phyloP scores from a whole-genome alignment of 37 sponge, comb jelly and placozoan genomes.

The Sycon ciliatum region DNA sequence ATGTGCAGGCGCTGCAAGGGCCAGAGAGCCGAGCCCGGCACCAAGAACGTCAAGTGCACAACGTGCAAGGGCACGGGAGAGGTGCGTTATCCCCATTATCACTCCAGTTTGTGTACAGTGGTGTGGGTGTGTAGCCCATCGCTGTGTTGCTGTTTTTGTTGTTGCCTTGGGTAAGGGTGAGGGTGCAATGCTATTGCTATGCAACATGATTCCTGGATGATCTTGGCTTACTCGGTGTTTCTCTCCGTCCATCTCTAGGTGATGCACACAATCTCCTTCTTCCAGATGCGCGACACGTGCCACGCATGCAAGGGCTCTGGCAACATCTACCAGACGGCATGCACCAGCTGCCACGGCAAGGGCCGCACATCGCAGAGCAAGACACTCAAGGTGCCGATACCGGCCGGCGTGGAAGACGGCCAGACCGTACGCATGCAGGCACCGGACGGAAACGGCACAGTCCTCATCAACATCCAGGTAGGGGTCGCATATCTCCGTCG shows the following conservation, averaged over 20 bases:
- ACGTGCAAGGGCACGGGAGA: conserved; percentile 68
- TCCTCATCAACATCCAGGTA: too few species aligned
- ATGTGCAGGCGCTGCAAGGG: conserved; percentile 67
- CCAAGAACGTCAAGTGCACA: conserved; percentile 50
- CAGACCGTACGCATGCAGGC: too few species aligned
- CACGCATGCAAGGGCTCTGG: conserved; percentile 63
- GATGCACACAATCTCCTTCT: conserved; percentile 53
- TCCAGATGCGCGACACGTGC: conserved; percentile 72
- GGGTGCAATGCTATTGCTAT: too few species aligned
- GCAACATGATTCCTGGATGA: too few species aligned
- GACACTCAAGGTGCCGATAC: conserved; percentile 52
- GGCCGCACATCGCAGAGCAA: conserved; percentile 41
- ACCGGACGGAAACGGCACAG: too few species aligned
- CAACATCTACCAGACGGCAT: conserved; percentile 44
- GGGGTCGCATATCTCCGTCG: too few species aligned
- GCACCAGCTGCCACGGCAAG: conserved; percentile 42
- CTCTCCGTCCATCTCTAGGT: conserved; percentile 39
- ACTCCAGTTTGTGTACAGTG: background rate
- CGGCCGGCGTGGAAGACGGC: conserved; percentile 50
- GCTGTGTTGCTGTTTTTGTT: too few species aligned
- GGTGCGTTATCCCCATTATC: conserved; percentile 17
- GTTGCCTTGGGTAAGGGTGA: too few species aligned
- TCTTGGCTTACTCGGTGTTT: too few species aligned
- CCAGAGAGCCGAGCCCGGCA: conserved; percentile 59
- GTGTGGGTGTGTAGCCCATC: too few species aligned